Percentiles rank a stretch among this genome's conserved stretches.
These are phyloP conservation scores for Pilophorus perplexus DNA, from an alignment of 2,888 invertebrate species.

Conservation along the genomic window DNA sequence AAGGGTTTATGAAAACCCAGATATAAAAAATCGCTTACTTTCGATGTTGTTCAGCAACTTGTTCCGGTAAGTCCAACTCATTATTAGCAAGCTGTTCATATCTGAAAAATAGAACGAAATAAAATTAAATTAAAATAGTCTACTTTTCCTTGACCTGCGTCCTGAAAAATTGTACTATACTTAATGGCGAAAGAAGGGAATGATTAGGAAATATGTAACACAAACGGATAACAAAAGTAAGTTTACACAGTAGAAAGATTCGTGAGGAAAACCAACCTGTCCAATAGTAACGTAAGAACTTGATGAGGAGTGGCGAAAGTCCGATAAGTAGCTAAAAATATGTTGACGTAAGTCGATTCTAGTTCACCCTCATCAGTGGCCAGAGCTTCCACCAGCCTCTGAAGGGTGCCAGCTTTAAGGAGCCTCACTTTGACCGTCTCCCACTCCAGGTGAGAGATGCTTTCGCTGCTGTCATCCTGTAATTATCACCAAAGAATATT, in stretches of 20 bases:
- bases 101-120: conserved; percentile 44
- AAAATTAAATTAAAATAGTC: too few species aligned
- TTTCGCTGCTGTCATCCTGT: conserved; percentile 78
- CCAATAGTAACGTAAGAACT: conserved; percentile 77
- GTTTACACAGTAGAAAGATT: too few species aligned
- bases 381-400: conserved; percentile 87
- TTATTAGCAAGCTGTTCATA: conserved; percentile 52
- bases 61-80: conserved; percentile 50
- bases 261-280: conserved; percentile 53
- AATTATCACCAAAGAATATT: too few species aligned
- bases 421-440: conserved; percentile 93
- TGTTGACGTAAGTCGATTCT: conserved; percentile 96
- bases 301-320: conserved; percentile 85
- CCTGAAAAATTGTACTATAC: too few species aligned
- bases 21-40: too few species aligned
- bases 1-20: too few species aligned
- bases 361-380: conserved; percentile 93
- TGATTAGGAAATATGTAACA: too few species aligned
- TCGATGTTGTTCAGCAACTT: conserved; percentile 64
- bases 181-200: too few species aligned
- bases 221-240: too few species aligned
- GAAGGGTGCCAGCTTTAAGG: conserved; percentile 93
- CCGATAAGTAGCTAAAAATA: conserved; percentile 92
- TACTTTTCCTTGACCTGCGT: too few species aligned
- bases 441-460: conserved; percentile 97